Evolutionary conservation across 2,888 invertebrate species (phyloP).

Genomic region (Tetragnatha montana): DNA sequence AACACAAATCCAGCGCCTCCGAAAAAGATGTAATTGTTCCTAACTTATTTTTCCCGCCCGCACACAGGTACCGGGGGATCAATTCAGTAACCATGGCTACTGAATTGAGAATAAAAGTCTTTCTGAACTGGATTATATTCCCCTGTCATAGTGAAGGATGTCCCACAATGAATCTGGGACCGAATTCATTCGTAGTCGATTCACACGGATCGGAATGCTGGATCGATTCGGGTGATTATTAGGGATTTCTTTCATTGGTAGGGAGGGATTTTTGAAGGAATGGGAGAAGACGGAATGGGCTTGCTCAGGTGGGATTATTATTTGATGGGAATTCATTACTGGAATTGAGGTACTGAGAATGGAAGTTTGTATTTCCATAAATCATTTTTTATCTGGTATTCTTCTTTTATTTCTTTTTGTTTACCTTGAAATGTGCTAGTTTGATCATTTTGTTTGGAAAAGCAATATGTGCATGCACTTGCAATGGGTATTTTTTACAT

Average conservation of each 20-base stretch:
- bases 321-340: background rate
- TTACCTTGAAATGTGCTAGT: no score
- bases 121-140: slow-evolving; percentile 40
- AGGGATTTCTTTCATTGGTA: background rate
- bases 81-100: slow-evolving; percentile 53
- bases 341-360: no score
- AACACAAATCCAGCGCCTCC: background rate
- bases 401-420: no score
- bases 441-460: no score
- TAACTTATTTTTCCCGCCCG: slow-evolving; percentile 1
- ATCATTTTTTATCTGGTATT: no score
- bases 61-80: slow-evolving; percentile 41
- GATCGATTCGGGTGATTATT: slow-evolving; percentile 34
- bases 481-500: no score
- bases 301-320: background rate
- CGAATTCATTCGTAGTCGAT: slow-evolving; percentile 34
- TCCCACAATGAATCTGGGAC: slow-evolving; percentile 48
- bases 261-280: background rate
- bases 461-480: no score
- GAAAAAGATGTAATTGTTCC: background rate
- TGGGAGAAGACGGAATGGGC: background rate
- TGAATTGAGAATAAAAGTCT: slow-evolving; percentile 45
- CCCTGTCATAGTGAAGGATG: slow-evolving; percentile 51
- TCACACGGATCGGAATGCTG: slow-evolving; percentile 38
- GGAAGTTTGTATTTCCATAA: no score